These are phyloP conservation scores for Aptenodytes forsteri DNA, from an alignment of 2,113 vertebrate genomes.

Conservation along the genomic window DNA sequence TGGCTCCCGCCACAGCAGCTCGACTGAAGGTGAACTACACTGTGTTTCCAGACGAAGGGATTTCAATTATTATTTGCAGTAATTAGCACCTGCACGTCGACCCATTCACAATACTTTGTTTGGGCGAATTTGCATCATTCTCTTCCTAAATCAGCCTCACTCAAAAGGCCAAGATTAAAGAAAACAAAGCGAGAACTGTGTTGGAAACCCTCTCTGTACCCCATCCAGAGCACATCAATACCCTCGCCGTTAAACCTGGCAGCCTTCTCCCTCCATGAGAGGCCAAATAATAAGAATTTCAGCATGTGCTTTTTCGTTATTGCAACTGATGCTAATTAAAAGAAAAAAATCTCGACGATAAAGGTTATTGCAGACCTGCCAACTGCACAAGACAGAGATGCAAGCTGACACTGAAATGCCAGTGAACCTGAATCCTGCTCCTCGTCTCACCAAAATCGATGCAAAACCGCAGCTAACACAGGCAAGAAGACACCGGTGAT, in stretches of 20 bases:
- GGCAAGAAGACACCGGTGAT: fast-evolving
- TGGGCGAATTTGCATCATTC: background rate
- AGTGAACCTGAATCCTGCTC: background rate
- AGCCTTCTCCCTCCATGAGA: background rate
- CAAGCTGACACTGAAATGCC: background rate
- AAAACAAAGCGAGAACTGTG: background rate
- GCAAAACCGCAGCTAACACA: fast-evolving
- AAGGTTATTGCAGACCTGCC: background rate
- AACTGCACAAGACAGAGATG: background rate
- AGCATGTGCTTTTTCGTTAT: constrained; percentile 1
- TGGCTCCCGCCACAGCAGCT: background rate
- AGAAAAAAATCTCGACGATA: background rate
- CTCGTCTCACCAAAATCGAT: fast-evolving
- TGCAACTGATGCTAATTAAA: constrained; percentile 42
- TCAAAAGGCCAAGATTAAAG: background rate
- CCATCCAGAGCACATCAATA: constrained; percentile 1
- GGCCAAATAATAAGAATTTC: constrained; percentile 25
- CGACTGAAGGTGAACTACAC: background rate
- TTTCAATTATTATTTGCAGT: background rate
- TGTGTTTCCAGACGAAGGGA: background rate
- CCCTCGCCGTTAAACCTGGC: constrained; percentile 37
- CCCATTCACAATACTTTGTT: background rate
- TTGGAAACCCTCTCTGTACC: constrained; percentile 9
- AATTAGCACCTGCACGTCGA: background rate
- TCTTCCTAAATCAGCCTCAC: background rate